Conservation (phyloP, 2,888 invertebrate species). For the Prosopocoilus inquinatus region DNA sequence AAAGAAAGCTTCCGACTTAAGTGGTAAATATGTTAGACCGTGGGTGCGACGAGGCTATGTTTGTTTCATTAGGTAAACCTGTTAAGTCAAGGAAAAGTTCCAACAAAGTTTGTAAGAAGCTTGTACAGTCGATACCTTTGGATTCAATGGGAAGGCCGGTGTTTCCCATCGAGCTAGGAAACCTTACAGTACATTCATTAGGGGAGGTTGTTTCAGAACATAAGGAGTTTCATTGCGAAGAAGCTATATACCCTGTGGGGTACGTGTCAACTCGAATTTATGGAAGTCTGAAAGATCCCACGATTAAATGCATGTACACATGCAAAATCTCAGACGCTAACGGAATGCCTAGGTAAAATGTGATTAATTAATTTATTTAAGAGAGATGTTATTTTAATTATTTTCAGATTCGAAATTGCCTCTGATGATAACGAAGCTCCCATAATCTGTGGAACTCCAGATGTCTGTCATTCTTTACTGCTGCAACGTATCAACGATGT, state of each 20-base stretch:
- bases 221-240: constrained; percentile 66
- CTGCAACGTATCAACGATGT: constrained; percentile 62
- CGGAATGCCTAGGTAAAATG: constrained; percentile 60
- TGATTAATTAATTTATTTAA: constrained; percentile 14
- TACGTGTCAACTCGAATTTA: constrained; percentile 75
- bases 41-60: neutral
- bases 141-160: constrained; percentile 67
- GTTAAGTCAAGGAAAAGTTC: constrained; percentile 31
- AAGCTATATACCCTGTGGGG: constrained; percentile 74
- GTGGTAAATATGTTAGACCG: constrained; percentile 14
- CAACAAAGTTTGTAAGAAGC: constrained; percentile 47
- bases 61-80: constrained; percentile 24
- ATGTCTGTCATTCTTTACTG: constrained; percentile 69
- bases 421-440: constrained; percentile 70
- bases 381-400: neutral
- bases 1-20: constrained; percentile 28
- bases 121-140: constrained; percentile 63
- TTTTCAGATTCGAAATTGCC: constrained; percentile 70
- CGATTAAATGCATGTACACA: constrained; percentile 71
- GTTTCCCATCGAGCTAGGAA: constrained; percentile 71
- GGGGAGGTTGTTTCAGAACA: constrained; percentile 72
- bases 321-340: constrained; percentile 78
- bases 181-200: constrained; percentile 68
- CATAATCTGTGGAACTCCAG: constrained; percentile 65
- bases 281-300: constrained; percentile 68